Evolutionary conservation across 1,140 invertebrate species (phyloP), one percentile per base, ranked within the genome.

Genomic region (Drosophila neocordata): DNA sequence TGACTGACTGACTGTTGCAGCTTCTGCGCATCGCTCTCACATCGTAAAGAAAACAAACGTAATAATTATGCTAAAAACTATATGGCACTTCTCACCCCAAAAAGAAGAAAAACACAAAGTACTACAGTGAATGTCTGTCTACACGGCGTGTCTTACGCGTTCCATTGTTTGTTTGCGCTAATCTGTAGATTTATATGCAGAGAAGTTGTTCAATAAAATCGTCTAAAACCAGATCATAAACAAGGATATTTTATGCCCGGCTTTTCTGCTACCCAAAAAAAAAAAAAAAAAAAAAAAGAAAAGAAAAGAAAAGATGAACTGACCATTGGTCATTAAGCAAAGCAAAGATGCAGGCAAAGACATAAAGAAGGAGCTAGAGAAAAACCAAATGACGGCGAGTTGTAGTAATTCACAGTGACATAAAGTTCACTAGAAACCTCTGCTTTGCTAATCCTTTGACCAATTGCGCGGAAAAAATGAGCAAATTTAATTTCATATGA

Each of bases 151-250:
- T 63, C 51, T 72, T 60, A 52, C 27, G 15, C 56, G 13, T 68
- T 44, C 37, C 13, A 15, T 71, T 75, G 68, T 77, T 67, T 74
- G 71, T 57, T 60, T 35, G 51, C 82, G 82, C 85, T 90, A 90
- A 90, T 90, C 87, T 90, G 72, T 55, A 90, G 79, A 90, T 90
- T 90, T 90, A 90, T 90, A 90, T 90, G 87, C 87, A 90, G 87
- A 85, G 77, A 90, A 90, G 87, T 90, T 90, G 87, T 88, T 90
- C 88, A 90, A 90, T 90, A 90, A 90, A 88, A 87, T 87, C 82
- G 83, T 87, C 82, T 87, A 87, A 87, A 56, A 87, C 87, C 82
- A 90, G 87, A 77, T 78, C 73, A 90, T 90, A 90, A 90, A 90
- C 76, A 90, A 87, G 87, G 77, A 90, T 83, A 83, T 90, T 90